Evolutionary conservation across 2,888 invertebrate species (phyloP).

Genomic region (Monoplex corrugatus): DNA sequence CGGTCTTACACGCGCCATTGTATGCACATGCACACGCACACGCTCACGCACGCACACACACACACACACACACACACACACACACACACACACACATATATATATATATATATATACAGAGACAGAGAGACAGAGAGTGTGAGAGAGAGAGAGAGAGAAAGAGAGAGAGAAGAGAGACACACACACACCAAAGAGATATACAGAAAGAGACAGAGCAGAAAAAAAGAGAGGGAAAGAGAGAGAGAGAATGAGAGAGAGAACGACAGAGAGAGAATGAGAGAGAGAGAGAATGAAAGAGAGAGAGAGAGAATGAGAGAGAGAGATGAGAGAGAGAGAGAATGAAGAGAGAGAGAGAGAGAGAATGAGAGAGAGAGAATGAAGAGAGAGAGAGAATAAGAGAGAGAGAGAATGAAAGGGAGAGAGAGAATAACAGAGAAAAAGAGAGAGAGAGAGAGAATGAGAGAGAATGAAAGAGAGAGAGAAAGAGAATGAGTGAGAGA

Average conservation of each 20-base stretch:
- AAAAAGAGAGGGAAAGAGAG: background rate
- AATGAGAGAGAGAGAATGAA: background rate
- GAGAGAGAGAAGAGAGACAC: no score
- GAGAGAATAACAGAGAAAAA: no score
- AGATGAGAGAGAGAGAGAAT: background rate
- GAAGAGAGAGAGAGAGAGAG: background rate
- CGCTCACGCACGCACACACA: background rate
- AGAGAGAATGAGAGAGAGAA: slow-evolving; percentile 6
- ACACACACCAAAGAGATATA: background rate
- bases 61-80: background rate
- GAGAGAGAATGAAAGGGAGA: no score
- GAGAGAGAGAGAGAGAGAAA: background rate
- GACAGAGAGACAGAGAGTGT: no score
- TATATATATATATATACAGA: no score
- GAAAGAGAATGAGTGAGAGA: no score
- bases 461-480: no score
- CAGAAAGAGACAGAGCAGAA: background rate
- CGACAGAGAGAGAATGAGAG: slow-evolving; percentile 5
- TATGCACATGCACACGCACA: background rate
- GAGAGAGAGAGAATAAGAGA: slow-evolving; percentile 28
- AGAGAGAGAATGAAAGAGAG: slow-evolving; percentile 4
- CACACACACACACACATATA: background rate
- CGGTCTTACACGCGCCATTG: background rate
- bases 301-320: background rate
- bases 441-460: no score